Evolutionary conservation across 1,140 invertebrate genomes (phyloP).

Genomic region (Bombus pascuorum): DNA sequence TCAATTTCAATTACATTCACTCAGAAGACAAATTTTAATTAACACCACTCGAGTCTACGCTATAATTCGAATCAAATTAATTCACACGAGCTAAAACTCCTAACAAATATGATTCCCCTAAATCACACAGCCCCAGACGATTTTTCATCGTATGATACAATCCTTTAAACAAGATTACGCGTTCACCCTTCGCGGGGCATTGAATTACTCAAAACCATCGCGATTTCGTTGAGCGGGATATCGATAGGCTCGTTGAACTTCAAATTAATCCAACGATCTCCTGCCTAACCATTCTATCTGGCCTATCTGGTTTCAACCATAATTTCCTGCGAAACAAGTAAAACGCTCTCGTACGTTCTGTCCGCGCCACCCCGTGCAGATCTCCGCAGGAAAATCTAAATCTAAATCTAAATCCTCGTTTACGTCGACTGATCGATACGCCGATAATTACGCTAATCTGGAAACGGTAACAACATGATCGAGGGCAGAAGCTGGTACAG

Average conservation of each 20-base stretch:
- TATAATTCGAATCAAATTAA: not conserved
- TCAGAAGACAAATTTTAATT: not conserved
- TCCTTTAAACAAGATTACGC: not conserved
- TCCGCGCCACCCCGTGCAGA: too few species aligned
- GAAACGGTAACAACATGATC: slow-evolving; percentile 53
- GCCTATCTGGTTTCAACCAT: not conserved
- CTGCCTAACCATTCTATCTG: not conserved
- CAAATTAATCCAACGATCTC: slow-evolving; percentile 17
- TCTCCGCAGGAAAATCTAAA: slow-evolving; percentile 1
- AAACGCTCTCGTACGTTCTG: not conserved
- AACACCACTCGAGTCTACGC: not conserved
- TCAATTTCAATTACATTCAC: not conserved
- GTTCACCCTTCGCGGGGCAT: not conserved
- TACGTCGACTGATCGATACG: slow-evolving; percentile 54
- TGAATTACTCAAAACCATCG: not conserved
- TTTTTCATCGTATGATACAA: not conserved
- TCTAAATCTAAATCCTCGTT: slow-evolving; percentile 14
- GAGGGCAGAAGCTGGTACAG: slow-evolving; percentile 16
- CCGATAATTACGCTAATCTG: slow-evolving; percentile 68
- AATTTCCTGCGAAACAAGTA: slow-evolving; percentile 17
- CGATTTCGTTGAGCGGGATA: not conserved
- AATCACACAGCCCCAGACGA: too few species aligned
- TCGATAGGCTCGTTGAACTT: not conserved
- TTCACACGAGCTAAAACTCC: not conserved
- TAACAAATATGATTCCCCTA: too few species aligned